Base-by-base conservation (phyloP, 2,797 vertebrate species). In the Sternarchorhynchus goeldii region DNA sequence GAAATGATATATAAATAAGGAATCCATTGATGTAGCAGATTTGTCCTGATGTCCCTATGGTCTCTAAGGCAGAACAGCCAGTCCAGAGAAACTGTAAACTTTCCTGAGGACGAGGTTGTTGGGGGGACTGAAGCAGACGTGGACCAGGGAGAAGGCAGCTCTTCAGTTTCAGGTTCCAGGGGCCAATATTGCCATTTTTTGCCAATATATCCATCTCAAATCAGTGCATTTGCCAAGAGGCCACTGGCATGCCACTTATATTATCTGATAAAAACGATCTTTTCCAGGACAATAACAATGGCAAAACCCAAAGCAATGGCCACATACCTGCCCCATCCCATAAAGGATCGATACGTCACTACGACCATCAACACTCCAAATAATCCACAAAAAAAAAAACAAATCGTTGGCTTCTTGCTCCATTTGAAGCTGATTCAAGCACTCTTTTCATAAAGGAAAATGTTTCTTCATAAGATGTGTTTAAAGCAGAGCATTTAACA, bases 41-140 rank as follows among this genome's bases (percentile, higher is more conserved):
- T 10, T 50, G 45, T 12, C 45, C 45, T 50, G 45, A 50, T 50
- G 45, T 50, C 1, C 12, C 21, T 5, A 1, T 68, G n/a, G 83
- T 60, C 72, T 69, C 85, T 7, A 76, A 93, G 93, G 85, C 89
- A 87, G 73, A 89, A 90, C 10, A 88, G 90, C 0, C 90, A 92
- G 63, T 91, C 92, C 0, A 92, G 83, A 72, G 93, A 96, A 82
- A 94, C 94, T 16, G 91, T 93, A 12, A 91, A 90, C 82, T 84
- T 90, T 0, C 93, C 93, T 0, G 94, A 94, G 77, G 95, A 95
- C 56, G 93, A 94, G 0, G 68, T 88, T 75, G 84, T 84, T 8
- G 80, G 64, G 2, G 75, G 81, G n/a, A 76, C 79, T n/a, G 88
- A 88, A 5, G 79, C 73, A 0, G 90, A 50, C 45, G 2, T 12